phyloP scores from a whole-genome alignment of 1,140 invertebrate species.

The Vollenhovia emeryi region DNA sequence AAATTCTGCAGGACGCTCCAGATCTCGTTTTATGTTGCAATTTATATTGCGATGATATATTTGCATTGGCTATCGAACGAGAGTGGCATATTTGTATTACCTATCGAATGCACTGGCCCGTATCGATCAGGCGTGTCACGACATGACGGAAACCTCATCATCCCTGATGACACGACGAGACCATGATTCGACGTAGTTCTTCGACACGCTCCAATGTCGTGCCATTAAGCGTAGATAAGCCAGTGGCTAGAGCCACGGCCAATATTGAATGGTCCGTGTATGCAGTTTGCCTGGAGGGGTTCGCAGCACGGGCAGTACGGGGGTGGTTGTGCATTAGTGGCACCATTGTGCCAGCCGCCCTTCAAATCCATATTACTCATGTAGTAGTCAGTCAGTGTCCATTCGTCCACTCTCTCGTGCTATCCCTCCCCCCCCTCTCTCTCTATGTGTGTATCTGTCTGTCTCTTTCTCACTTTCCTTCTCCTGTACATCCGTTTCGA shows the following conservation, averaged over 20 bases:
- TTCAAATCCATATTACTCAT: constrained; percentile 84
- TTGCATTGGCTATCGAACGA: neutral
- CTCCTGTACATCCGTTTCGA: constrained; percentile 60
- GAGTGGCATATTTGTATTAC: constrained; percentile 17
- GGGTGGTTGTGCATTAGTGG: constrained; percentile 84
- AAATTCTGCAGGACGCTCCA: neutral
- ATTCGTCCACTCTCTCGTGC: constrained; percentile 75
- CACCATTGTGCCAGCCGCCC: constrained; percentile 83
- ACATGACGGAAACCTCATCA: constrained; percentile 47
- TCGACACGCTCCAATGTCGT: constrained; percentile 70
- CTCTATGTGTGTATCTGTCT: neutral
- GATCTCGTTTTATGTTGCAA: neutral
- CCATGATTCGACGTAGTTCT: constrained; percentile 68
- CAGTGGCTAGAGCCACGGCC: constrained; percentile 77
- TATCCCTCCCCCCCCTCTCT: constrained; percentile 28
- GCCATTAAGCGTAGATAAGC: constrained; percentile 81
- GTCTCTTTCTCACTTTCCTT: neutral
- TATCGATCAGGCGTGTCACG: constrained; percentile 32
- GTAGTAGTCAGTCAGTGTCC: constrained; percentile 83
- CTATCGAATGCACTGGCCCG: neutral
- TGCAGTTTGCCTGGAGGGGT: constrained; percentile 79
- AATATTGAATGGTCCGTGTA: constrained; percentile 83
- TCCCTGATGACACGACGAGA: constrained; percentile 48
- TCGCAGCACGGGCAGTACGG: constrained; percentile 65
- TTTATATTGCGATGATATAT: neutral